phyloP scores from a whole-genome alignment of 2,888 invertebrate species.

The Dexiosoma caninum region DNA sequence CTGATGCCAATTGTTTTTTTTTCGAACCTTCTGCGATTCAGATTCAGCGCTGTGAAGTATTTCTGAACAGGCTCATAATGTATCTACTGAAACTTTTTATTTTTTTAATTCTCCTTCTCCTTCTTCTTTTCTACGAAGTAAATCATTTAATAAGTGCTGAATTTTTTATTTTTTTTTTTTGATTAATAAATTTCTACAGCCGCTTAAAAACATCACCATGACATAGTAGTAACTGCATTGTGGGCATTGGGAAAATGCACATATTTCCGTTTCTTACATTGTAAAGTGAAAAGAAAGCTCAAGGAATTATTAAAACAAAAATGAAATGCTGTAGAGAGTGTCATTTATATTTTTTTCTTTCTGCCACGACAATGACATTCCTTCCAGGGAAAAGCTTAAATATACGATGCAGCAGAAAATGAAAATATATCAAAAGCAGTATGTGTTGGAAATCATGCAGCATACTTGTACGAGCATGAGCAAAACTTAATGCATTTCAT shows the following conservation, averaged over 20 bases:
- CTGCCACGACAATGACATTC: neutral
- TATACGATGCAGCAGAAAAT: neutral
- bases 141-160: too few species aligned
- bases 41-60: too few species aligned
- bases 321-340: slow-evolving; percentile 46
- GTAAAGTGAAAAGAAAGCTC: slow-evolving; percentile 30
- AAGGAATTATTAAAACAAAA: slow-evolving; percentile 27
- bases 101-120: too few species aligned
- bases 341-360: slow-evolving; percentile 36
- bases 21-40: too few species aligned
- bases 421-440: neutral
- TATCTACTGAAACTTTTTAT: too few species aligned
- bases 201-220: slow-evolving; percentile 22
- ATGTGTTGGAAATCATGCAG: slow-evolving; percentile 29
- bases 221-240: slow-evolving; percentile 33
- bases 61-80: too few species aligned
- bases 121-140: too few species aligned
- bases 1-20: too few species aligned
- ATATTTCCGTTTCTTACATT: neutral
- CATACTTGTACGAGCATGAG: slow-evolving; percentile 6
- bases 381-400: neutral
- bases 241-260: slow-evolving; percentile 14
- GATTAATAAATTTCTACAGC: neutral
- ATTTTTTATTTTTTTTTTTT: neutral
- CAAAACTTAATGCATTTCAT: slow-evolving; percentile 48